Conservation (phyloP, 2,888 invertebrate species). For the Celastrina argiolus region DNA sequence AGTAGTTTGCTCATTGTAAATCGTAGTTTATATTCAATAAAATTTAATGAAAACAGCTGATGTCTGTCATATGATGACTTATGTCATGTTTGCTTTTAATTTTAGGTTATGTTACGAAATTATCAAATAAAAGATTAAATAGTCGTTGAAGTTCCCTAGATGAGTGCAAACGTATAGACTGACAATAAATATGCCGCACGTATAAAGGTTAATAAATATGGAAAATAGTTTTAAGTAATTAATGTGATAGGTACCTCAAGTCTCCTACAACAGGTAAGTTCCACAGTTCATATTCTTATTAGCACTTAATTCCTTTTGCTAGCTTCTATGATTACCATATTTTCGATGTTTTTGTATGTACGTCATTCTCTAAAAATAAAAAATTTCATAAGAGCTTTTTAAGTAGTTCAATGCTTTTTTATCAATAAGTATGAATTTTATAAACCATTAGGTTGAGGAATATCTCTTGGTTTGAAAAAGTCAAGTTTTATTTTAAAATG, state of each 20-base stretch:
- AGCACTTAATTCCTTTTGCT: not conserved
- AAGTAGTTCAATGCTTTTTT: not conserved
- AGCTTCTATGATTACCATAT: not conserved
- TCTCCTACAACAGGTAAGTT: not conserved
- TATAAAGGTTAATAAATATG: constrained; percentile 22
- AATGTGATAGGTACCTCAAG: not conserved
- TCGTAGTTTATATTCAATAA: not conserved
- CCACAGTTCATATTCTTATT: not conserved
- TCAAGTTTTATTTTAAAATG: no score
- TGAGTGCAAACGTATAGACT: constrained; percentile 25
- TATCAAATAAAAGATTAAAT: constrained; percentile 35
- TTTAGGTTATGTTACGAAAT: constrained; percentile 52
- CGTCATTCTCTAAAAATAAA: constrained; percentile 14
- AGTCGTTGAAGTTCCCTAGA: constrained; percentile 24
- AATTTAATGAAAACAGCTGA: not conserved
- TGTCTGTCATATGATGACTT: constrained; percentile 37
- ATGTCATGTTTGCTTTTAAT: constrained; percentile 33
- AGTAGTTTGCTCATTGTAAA: not conserved
- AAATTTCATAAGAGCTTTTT: not conserved
- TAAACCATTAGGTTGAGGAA: no score
- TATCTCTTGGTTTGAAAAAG: no score
- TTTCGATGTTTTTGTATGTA: not conserved
- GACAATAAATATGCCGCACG: constrained; percentile 25
- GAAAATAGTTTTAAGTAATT: constrained; percentile 25
- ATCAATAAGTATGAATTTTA: not conserved